A percentile compares a stretch with the other conserved stretches of the same genome.
Evolutionary conservation across 2,113 vertebrate species (phyloP).

Genomic region (Macrotus californicus): DNA sequence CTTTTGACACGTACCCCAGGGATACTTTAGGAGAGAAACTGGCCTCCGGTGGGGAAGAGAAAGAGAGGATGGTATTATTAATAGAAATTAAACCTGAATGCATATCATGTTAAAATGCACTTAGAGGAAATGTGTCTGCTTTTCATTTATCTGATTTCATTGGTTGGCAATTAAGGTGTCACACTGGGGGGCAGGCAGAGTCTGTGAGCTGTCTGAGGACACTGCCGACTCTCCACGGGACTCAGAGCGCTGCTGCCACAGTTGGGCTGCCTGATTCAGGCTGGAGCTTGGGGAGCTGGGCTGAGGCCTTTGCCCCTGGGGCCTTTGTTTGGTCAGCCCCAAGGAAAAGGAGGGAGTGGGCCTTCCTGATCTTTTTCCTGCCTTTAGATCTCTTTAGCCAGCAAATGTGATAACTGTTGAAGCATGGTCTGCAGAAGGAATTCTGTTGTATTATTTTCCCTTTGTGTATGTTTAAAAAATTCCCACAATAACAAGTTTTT

Average conservation of each 20-base stretch:
- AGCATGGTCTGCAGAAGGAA: background rate
- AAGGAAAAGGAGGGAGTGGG: accelerated
- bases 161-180: background rate
- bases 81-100: background rate
- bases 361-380: background rate
- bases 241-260: background rate
- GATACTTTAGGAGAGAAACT: background rate
- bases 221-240: background rate
- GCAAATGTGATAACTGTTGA: background rate
- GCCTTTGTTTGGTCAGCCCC: background rate
- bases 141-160: background rate
- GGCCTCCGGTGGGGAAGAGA: background rate
- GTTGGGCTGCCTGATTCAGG: background rate
- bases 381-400: background rate
- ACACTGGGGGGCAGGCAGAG: background rate
- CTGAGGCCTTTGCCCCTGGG: background rate
- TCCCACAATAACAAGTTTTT: background rate
- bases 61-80: background rate
- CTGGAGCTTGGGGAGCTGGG: background rate
- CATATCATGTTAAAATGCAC: background rate
- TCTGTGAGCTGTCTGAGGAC: background rate
- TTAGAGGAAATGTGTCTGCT: background rate
- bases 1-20: background rate
- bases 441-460: background rate
- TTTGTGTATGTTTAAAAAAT: background rate